A percentile compares a stretch with the other conserved stretches of the same genome.
Conservation (phyloP, 2,797 vertebrate species). For the Hydrophis major region DNA sequence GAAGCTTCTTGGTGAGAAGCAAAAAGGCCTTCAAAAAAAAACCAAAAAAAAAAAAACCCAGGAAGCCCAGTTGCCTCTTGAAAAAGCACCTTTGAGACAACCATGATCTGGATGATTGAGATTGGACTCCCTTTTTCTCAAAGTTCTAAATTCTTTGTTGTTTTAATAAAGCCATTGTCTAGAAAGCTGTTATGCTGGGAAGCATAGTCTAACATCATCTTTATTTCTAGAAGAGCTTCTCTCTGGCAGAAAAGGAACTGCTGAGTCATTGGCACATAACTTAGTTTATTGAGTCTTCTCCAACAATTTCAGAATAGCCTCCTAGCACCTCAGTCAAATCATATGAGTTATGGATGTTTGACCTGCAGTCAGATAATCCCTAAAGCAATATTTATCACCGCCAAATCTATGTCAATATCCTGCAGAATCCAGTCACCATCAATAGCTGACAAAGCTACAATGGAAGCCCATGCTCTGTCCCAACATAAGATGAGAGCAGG, state of each 20-base stretch:
- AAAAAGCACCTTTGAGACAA: neutral
- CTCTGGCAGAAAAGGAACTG: neutral
- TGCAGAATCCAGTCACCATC: neutral
- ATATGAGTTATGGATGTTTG: neutral
- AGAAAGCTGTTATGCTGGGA: neutral
- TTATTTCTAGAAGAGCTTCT: neutral
- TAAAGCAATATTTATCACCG: neutral
- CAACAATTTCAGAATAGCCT: neutral
- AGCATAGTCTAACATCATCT: neutral
- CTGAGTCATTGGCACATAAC: neutral
- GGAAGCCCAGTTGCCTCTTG: neutral
- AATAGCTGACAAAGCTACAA: neutral
- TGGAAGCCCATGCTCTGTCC: neutral
- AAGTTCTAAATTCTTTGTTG: neutral
- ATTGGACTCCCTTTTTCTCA: neutral
- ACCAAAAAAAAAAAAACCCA: neutral
- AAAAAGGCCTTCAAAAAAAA: neutral
- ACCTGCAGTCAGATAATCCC: neutral
- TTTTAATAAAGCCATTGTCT: neutral
- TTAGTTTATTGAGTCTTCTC: neutral
- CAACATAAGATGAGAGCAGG: neutral
- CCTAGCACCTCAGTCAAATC: neutral
- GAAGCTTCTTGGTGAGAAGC: neutral
- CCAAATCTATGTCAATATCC: neutral
- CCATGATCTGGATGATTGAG: neutral